Base-by-base conservation (phyloP, 2,888 invertebrate species). In the Gerris lacustris region DNA sequence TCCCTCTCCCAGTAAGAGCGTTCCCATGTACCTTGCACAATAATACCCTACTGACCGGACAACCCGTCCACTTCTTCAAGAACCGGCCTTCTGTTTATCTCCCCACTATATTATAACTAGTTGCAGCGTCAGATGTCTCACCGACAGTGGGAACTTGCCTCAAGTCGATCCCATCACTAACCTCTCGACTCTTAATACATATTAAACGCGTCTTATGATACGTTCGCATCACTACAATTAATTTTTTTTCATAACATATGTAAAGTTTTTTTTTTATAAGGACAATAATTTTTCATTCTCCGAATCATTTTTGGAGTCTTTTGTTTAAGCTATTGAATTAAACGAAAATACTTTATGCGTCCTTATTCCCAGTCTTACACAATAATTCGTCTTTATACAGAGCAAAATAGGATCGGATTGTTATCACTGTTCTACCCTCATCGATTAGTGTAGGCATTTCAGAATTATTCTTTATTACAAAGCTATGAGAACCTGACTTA, bases 21-120 rank as follows among this genome's bases (percentile, higher is more conserved):
- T 55, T 55, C 55, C 55, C 55, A 55, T 55, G 55, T 55, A 55
- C 55, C 55, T 55, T 55, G 55, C 55, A 55, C 55, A 55, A 55
- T 55, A 55, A 2, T 55, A 55, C 55, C 55, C 55, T 55, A 55
- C 55, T 55, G 55, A 55, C 55, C 55, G 55, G 55, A 55, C 55
- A 55, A 47, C 47, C 47, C 47, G 55, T 55, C 55, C 15, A 9
- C 55, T 11, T 55, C 55, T 55, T 55, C 55, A 11, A 11, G 9
- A 15, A 55, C 55, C 55, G 15, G 11, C 9, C 9, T 55, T 2
- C 15, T 15, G 55, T 55, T 9, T 55, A 11, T 55, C 9, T 55
- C 55, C 11, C 55, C 15, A 55, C 15, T 55, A 55, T 2, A 55
- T 55, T 55, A 55, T 5, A 55, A 9, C 9, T 55, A 9, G 55